Evolutionary conservation across 2,797 vertebrate species (phyloP).

Genomic region (Cirrhinus mrigala): DNA sequence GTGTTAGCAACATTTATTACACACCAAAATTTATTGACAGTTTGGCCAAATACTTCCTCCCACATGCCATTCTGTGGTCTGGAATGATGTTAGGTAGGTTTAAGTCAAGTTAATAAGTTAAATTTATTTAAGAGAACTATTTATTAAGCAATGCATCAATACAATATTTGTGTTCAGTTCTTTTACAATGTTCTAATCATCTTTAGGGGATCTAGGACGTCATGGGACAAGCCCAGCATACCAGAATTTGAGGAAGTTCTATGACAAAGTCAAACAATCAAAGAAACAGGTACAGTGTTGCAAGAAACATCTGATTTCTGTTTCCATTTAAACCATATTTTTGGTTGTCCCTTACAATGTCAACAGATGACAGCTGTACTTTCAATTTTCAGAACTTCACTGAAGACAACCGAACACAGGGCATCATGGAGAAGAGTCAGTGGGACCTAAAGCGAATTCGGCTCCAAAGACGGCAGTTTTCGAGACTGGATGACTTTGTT

Average conservation of each 20-base stretch:
- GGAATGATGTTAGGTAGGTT: background rate
- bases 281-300: background rate
- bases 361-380: background rate
- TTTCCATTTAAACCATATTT: background rate
- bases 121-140: background rate
- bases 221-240: background rate
- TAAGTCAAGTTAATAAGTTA: background rate
- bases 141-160: background rate
- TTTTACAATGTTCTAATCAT: background rate
- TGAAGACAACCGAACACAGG: constrained; percentile 27
- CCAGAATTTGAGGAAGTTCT: background rate
- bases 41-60: background rate
- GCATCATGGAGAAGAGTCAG: constrained; percentile 52
- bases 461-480: background rate
- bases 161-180: background rate
- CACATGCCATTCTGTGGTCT: background rate
- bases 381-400: constrained; percentile 34
- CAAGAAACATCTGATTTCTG: background rate
- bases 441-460: constrained; percentile 45
- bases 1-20: background rate
- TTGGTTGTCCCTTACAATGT: too few species aligned
- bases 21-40: background rate
- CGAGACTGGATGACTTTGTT: constrained; percentile 39
- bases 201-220: background rate
- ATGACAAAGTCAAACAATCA: background rate